Base-by-base conservation (phyloP, 2,797 vertebrate species). In the Paedocypris micromegethes region DNA sequence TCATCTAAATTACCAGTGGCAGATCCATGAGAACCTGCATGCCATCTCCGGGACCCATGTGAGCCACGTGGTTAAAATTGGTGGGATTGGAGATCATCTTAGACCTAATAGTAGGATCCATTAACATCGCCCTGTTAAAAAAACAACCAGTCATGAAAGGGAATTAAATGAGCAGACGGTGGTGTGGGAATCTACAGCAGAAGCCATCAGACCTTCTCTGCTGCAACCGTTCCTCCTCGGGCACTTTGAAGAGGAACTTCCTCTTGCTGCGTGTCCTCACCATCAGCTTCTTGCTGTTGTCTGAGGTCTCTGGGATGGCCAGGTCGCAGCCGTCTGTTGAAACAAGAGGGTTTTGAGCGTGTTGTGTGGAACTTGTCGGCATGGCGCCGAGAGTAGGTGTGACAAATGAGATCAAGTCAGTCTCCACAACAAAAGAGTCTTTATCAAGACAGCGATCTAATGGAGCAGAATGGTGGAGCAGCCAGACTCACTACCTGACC, bases 21-120 rank as follows among this genome's bases (percentile, higher is more conserved):
- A 99, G 91, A 83, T 98, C 96, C 95, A 96, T 96, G 71, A 99
- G 95, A 74, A 94, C 95, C 84, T 99, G 96, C 94, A 95, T 94
- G 66, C 96, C 96, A 5, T 99, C 96, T 69, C 96, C 96, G 0
- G 96, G 96, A 80, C 96, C 96, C 96, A 99, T 99, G 82, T 99
- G 96, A 57, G 95, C 96, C 78, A 99, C 96, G 0, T 98, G 96
- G 86, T 98, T 99, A 79, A 99, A 99, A 89, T 99, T 99, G 0
- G 90, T 99, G 0, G 96, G 96, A 74, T 97, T 93, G 61, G 96
- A 99, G 71, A 99, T 99, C 92, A 99, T 93, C 80, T 86, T 95
- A 9, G 96, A 97, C 63, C 96, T 80, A 75, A 97, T 79, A 78
- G 97, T 96, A 0, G 96, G 96, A 75, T 99, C 96, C 85, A 91